A percentile compares a stretch with the other conserved stretches of the same genome.
These are phyloP conservation scores for Chrosomus eos DNA, from an alignment of 2,797 vertebrate species.

Conservation along the genomic window DNA sequence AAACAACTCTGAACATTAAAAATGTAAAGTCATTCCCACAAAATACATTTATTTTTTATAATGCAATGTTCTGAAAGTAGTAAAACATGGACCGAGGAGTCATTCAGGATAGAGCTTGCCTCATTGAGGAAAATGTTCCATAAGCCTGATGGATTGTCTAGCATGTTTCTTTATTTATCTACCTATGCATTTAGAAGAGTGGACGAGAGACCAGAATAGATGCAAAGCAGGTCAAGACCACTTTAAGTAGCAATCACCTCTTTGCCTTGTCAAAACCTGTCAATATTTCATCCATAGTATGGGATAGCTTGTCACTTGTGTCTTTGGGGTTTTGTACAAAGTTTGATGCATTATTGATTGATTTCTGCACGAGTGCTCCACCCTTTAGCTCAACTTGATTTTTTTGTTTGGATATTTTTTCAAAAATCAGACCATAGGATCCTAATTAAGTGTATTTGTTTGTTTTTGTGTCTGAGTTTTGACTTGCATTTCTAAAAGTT, in stretches of 20 bases:
- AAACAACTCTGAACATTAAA: slow-evolving; percentile 65
- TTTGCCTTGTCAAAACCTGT: slow-evolving; percentile 45
- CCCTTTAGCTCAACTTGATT: slow-evolving; percentile 10
- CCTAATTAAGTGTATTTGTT: slow-evolving; percentile 4
- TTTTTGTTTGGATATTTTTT: background rate
- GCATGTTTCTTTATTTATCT: slow-evolving; percentile 63
- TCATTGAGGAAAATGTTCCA: background rate
- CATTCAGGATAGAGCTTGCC: slow-evolving; percentile 28
- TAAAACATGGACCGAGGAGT: slow-evolving; percentile 43
- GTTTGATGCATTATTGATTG: slow-evolving; percentile 58
- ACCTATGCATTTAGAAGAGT: slow-evolving; percentile 52
- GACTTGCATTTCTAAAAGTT: background rate
- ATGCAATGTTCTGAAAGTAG: slow-evolving; percentile 58
- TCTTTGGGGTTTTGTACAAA: slow-evolving; percentile 49
- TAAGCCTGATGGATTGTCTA: slow-evolving; percentile 41
- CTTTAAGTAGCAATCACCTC: slow-evolving; percentile 39
- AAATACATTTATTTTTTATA: slow-evolving; percentile 54
- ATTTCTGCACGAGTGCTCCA: slow-evolving; percentile 53
- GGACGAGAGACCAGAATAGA: slow-evolving; percentile 21
- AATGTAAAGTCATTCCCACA: slow-evolving; percentile 62
- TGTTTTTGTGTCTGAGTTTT: background rate
- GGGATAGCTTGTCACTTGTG: slow-evolving; percentile 50
- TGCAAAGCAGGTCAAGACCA: slow-evolving; percentile 35
- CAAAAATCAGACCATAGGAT: background rate
- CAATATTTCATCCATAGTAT: slow-evolving; percentile 58